A percentile compares a stretch with the other conserved stretches of the same genome.
phyloP scores from a whole-genome alignment of 37 sponge, comb jelly and placozoan genomes.

The Diacarnus erythraeanus region DNA sequence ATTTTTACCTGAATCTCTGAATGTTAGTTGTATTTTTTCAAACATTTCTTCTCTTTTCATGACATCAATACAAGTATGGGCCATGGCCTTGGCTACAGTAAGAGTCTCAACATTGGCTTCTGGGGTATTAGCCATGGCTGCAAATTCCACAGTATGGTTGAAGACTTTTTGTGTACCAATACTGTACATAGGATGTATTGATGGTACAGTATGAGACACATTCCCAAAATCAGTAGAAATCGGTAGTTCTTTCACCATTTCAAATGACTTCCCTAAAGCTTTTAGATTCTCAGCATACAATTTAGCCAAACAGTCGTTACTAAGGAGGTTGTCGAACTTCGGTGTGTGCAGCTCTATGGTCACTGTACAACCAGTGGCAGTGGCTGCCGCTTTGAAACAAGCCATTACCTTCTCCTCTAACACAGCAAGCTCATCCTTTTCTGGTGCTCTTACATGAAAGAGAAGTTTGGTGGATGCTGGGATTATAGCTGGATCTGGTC shows the following conservation, averaged over 20 bases:
- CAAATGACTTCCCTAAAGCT: not conserved
- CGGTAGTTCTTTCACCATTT: not conserved
- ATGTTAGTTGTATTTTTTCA: slow-evolving; percentile 23
- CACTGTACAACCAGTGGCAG: slow-evolving; percentile 73
- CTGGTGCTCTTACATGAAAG: slow-evolving; percentile 65
- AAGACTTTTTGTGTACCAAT: slow-evolving; percentile 44
- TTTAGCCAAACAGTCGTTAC: slow-evolving; percentile 38
- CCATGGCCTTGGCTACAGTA: slow-evolving; percentile 70
- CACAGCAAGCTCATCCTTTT: slow-evolving; percentile 18
- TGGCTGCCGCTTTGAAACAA: slow-evolving; percentile 79
- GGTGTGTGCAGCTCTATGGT: slow-evolving; percentile 11
- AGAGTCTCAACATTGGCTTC: slow-evolving; percentile 60
- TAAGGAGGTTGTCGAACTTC: slow-evolving; percentile 33
- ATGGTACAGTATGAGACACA: slow-evolving; percentile 76
- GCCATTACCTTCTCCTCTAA: slow-evolving; percentile 40
- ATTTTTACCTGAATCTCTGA: not conserved
- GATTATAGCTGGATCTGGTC: slow-evolving; percentile 67
- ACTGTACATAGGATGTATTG: slow-evolving; percentile 79
- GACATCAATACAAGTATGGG: slow-evolving; percentile 69
- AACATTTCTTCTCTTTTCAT: slow-evolving; percentile 53
- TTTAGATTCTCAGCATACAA: slow-evolving; percentile 38
- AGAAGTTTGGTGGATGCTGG: slow-evolving; percentile 60
- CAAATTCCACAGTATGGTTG: slow-evolving; percentile 79
- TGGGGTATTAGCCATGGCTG: slow-evolving; percentile 57
- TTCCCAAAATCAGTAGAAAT: slow-evolving; percentile 45